Conservation (phyloP, 1,140 invertebrate genomes). For the Drosophila nikananu region DNA sequence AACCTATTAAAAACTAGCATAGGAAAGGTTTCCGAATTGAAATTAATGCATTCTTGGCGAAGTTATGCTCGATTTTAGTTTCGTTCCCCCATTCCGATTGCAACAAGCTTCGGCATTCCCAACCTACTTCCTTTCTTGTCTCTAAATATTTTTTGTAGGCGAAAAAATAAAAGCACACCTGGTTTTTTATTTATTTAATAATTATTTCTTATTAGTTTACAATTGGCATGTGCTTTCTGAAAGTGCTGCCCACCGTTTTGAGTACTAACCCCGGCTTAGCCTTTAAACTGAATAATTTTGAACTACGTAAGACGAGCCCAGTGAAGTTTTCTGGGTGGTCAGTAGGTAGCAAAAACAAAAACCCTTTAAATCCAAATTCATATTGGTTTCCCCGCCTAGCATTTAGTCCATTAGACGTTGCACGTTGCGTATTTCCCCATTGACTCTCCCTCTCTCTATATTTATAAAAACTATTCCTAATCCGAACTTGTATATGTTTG, state of each 20-base stretch:
- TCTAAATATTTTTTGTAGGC: neutral
- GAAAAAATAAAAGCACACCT: slow-evolving; percentile 13
- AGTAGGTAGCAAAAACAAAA: slow-evolving; percentile 1
- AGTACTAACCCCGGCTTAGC: slow-evolving; percentile 60
- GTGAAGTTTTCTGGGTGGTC: slow-evolving; percentile 12
- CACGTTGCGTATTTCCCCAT: slow-evolving; percentile 33
- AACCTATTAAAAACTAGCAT: no score
- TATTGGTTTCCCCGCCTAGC: slow-evolving; percentile 37
- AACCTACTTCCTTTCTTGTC: no score
- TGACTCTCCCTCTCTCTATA: neutral
- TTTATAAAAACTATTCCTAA: neutral
- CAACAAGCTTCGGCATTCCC: no score
- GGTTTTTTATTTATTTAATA: neutral
- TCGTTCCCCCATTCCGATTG: no score
- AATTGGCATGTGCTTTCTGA: slow-evolving; percentile 50
- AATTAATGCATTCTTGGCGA: no score
- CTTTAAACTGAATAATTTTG: slow-evolving; percentile 3
- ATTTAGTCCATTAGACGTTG: slow-evolving; percentile 46
- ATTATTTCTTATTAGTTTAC: neutral
- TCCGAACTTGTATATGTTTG: slow-evolving; percentile 18
- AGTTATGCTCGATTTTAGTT: no score
- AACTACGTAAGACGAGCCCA: slow-evolving; percentile 4
- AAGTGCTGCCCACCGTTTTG: slow-evolving; percentile 27
- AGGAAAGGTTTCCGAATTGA: no score
- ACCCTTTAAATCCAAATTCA: slow-evolving; percentile 29